Base-by-base conservation (phyloP, 2,888 invertebrate genomes). In the Plagodis pulveraria region DNA sequence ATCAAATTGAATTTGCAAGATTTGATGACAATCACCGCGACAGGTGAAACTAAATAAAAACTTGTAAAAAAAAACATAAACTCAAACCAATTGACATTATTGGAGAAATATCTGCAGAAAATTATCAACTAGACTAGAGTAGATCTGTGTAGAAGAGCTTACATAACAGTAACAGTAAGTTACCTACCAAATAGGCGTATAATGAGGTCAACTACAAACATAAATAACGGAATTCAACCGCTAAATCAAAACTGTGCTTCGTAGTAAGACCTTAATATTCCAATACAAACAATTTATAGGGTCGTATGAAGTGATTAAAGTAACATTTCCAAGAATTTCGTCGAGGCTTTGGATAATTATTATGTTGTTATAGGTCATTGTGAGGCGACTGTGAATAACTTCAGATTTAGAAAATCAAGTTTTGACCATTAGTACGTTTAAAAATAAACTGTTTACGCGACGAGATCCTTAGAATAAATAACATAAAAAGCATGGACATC, bases 271-370 rank as follows among this genome's bases (percentile, higher is more conserved):
- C 77, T 74, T 81, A 83, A 86, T 83, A 82, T 76, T 78, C 82
- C 80, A 80, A 84, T 84, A 80, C 78, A 76, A 81, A 81, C 84
- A 82, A 84, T 83, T 82, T 83, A 81, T 80, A 74, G 74, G 79
- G 83, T 79, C 84, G 86, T 84, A 82, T 86, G 81, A 89, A 91
- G 89, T 86, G 77, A 90, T 91, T 89, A 91, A 91, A 91, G 87
- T 89, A 78, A 84, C 89, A 89, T 91, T 89, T 89, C 79, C 78
- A 78, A 78, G 79, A 81, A 75, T 77, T 22, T 40, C 10, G 10
- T 8, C 10, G 10, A 10, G 40, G 40, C 10, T 40, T 81, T 69
- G 66, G 86, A 80, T 83, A 81, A 89, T 90, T 88, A 89, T 88
- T 81, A 84, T 80, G 81, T 76, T 85, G 83, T 88, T 89, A 88